Base-by-base conservation (phyloP, 92 coral and sea anemone genomes). In the Umimayanthus kanabou region DNA sequence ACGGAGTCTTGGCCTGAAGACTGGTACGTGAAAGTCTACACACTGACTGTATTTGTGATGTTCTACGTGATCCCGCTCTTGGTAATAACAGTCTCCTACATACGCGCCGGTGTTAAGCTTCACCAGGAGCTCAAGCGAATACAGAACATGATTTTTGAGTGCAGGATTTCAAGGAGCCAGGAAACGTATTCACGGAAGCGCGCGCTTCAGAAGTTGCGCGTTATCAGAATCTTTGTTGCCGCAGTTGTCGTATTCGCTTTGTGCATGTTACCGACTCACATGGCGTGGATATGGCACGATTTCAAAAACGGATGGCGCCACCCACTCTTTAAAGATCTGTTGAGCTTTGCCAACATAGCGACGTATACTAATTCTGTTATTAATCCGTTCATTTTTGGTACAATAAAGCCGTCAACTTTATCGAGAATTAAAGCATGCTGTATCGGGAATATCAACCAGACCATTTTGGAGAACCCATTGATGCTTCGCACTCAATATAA, bases 1-100 rank as follows among this genome's bases (percentile, higher is more conserved):
- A 80, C 88, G 1, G 99, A 97, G 84, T 88, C 73, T 42, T 97
- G 99, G 99, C 99, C 99, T 0, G 93, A 90, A 30, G 91, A 90
- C 26, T 89, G 77, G 88, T 93, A 93, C 61, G 94, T 93, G 13
- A 93, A 92, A 64, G 77, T 89, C 9, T 97, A 93, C 77, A 95
- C 98, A 23, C 88, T 97, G 50, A 84, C 98, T 25, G 91, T 97
- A 28, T 92, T 97, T 33, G 85, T 92, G 1, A 67, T 95, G 13
- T 93, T 95, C 91, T 97, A 93, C 80, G 92, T 94, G 72, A 88
- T 93, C 42, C 99, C 99, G 15, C 92, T 97, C 26, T 89, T 84
- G 33, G 92, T 92, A 15, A 97, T 97, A 55, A 90, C 98, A 2
- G 77, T 88, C 47, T 93, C 98, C 16, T 97, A 97, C 85, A 57